Base-by-base conservation (phyloP, 1,140 invertebrate species). In the Pogonomyrmex barbatus region DNA sequence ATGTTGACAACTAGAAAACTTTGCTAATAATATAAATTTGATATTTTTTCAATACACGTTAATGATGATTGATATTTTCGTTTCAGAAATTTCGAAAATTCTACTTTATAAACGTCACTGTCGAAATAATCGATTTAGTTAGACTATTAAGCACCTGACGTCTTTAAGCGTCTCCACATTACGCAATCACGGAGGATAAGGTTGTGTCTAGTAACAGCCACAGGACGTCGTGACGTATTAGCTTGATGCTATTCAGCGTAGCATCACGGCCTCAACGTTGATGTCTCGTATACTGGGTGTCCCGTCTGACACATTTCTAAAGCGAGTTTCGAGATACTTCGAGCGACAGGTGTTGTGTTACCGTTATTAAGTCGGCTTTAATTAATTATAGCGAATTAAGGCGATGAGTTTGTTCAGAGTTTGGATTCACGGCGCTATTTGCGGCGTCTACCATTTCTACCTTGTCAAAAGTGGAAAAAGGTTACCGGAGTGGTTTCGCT, bases 141-240 rank as follows among this genome's bases (percentile, higher is more conserved):
- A 58, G 3, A 4, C 75, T 75, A 60, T 52, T n/a, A 50, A 36
- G 39, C n/a, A 17, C 24, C 33, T 12, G 47, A 54, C 8, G 24
- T 65, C 63, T 81, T 81, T 56, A 70, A 36, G 65, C 9, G 14
- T 75, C 6, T 75, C n/a, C 56, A 24, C 30, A 47, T 36, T 78
- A 50, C 47, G 17, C 12, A 73, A 14, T 45, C 8, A 54, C 62
- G 33, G 4, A 65, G 33, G 4, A 65, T 60, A 83, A 60, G 30
- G 12, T 70, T 56, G 63, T 42, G 24, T 75, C 56, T 73, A 39
- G 17, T 30, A 73, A 47, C 54, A 47, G 30, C 54, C 54, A 30
- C 79, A 73, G 67, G 39, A 70, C 39, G 54, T 71, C 65, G 65
- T 73, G 79, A 83, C 68, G 30, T 50, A 73, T 83, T 83, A 73